Conservation (phyloP, 2,113 vertebrate species). For the Paramormyrops kingsleyae region DNA sequence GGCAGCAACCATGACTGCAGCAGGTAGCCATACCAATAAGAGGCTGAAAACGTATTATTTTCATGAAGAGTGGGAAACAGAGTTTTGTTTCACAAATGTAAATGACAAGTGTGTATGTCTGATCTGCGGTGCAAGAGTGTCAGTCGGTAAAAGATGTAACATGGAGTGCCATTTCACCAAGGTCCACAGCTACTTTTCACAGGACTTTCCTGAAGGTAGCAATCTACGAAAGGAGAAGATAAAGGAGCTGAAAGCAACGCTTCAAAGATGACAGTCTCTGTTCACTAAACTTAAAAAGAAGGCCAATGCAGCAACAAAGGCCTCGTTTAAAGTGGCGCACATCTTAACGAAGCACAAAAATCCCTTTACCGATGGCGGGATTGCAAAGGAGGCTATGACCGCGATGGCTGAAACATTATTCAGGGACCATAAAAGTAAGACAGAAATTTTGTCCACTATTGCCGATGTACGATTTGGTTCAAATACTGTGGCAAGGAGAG, state of each 20-base stretch:
- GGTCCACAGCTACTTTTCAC: background rate
- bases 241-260: background rate
- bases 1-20: no score
- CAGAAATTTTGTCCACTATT: constrained; percentile 25
- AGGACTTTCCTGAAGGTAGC: background rate
- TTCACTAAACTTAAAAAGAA: background rate
- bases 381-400: constrained; percentile 14
- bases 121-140: background rate
- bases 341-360: constrained; percentile 9
- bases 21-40: no score
- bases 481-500: constrained; percentile 16
- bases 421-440: background rate
- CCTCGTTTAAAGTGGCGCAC: background rate
- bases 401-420: background rate
- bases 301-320: constrained; percentile 12
- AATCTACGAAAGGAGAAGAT: background rate
- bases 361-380: background rate
- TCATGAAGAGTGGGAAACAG: no score
- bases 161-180: background rate
- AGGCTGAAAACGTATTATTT: no score
- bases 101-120: no score
- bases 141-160: background rate
- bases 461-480: constrained; percentile 14
- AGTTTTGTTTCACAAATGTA: no score
- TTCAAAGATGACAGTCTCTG: background rate